Evolutionary conservation across 2,113 vertebrate species (phyloP), one percentile per base, ranked within the genome.

Genomic region (Phrynosoma blainvillii): DNA sequence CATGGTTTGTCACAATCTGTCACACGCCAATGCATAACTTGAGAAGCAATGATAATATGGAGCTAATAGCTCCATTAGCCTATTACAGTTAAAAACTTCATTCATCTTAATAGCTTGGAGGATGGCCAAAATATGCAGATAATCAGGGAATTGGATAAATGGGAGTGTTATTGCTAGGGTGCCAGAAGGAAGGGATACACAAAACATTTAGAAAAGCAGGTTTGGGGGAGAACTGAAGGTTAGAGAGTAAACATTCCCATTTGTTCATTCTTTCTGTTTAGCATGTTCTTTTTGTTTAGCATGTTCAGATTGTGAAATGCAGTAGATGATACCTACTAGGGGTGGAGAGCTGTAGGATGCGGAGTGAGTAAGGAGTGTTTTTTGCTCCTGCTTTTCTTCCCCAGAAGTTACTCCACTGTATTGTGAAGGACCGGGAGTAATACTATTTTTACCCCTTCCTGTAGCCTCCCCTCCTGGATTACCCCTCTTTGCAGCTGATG

Each of bases 101-200:
- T 86, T 70, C 85, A 79, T 86, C 85, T 70, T 86, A 86, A 79
- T 86, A 70, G 76, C 76, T 70, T 86, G 85, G 85, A 86, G 66
- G 76, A 68, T 25, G 85, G 42, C 85, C 85, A 86, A 86, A 79
- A 79, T 79, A 86, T 79, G 85, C 85, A 86, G 77, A 70, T 79
- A 79, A 86, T 79, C 85, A 70, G 62, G 42, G 54, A 86, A 86
- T 36, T 54, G 77, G 76, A 86, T 86, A 70, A 79, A 79, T 25
- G 76, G 76, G 62, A 79, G 62, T 32, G 30, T 42, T 65, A 23
- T 32, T 86, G 59, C 81, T 30, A 70, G 62, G n/a, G 9, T 79
- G 77, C 42, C 76, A 54, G 84, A 79, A 70, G 62, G 76, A 71
- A 79, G 52, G 62, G 75, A 12, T 30, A 14, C 36, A 27, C 65